Evolutionary conservation across 1,140 invertebrate species (phyloP).

Genomic region (Papilio aristodemus): DNA sequence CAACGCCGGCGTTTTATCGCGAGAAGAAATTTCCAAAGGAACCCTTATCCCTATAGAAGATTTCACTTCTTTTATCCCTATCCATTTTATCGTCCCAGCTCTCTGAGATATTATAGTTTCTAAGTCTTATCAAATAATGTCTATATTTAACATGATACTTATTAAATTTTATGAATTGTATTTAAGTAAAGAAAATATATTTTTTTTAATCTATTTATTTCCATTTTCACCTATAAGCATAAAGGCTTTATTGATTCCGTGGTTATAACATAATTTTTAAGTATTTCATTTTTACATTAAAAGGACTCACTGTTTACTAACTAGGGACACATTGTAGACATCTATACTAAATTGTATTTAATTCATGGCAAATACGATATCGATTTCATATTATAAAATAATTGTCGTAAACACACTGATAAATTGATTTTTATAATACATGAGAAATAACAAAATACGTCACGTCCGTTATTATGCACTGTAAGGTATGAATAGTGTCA

Average conservation of each 20-base stretch:
- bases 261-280: slow-evolving; percentile 42
- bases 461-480: slow-evolving; percentile 24
- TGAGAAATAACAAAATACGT: slow-evolving; percentile 23
- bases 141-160: slow-evolving; percentile 18
- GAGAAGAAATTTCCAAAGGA: slow-evolving; percentile 52
- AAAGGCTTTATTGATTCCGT: slow-evolving; percentile 44
- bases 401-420: slow-evolving; percentile 22
- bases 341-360: slow-evolving; percentile 45
- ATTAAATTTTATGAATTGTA: slow-evolving; percentile 35
- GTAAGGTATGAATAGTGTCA: slow-evolving; percentile 9
- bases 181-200: slow-evolving; percentile 38
- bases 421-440: slow-evolving; percentile 31
- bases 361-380: slow-evolving; percentile 42
- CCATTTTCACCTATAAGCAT: slow-evolving; percentile 48
- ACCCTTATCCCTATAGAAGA: slow-evolving; percentile 51
- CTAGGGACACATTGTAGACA: slow-evolving; percentile 41
- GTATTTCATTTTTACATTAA: slow-evolving; percentile 55
- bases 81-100: slow-evolving; percentile 59
- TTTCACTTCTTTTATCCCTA: slow-evolving; percentile 57
- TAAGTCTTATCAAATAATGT: slow-evolving; percentile 32
- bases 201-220: slow-evolving; percentile 60
- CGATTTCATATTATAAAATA: slow-evolving; percentile 31
- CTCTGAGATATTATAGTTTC: slow-evolving; percentile 63
- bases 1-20: slow-evolving; percentile 47
- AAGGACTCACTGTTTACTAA: slow-evolving; percentile 22